Base-by-base conservation (phyloP, 2,888 invertebrate species). In the Linnaemya vulpina region DNA sequence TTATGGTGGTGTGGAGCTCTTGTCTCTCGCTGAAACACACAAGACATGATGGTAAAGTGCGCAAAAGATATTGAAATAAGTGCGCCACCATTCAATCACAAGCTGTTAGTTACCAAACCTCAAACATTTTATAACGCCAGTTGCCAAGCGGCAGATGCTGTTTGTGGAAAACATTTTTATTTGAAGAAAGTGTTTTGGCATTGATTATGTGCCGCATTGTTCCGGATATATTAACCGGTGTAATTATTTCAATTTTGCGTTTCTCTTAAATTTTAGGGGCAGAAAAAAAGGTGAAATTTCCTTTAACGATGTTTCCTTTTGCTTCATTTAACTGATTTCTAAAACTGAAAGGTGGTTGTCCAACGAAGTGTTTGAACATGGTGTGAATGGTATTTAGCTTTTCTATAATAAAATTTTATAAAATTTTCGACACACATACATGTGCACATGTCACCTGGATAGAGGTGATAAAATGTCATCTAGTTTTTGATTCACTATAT, bases 211-310 rank as follows among this genome's bases (percentile, higher is more conserved):
- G 15, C 9, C 17, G 13, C 53, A 73, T 84, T 70, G 74, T 85
- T 78, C 63, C 73, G 78, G 74, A 78, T 82, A 71, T 75, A 82
- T 70, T 82, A 85, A 81, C 74, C 81, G 84, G 81, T 85, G 84
- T 75, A 85, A 81, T 82, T 78, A 58, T 40, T 58, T n/a, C 3
- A 3, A 30, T 78, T 81, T 74, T 76, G 60, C 53, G 51, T 62
- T 76, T 46, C 40, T 73, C 58, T 73, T 38, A 11, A 40, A 46
- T 62, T 43, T 60, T 8, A 46, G 43, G 60, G 46, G 67, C 71
- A 71, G 43, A 65, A 40, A 20, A n/a, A 84, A 84, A 85, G 84
- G 84, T 85, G 84, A 82, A 81, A 84, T 53, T 77, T 80, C 67
- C 62, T 55, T 30, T 71, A 43, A 68, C 35, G 25, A 53, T 62